Conservation (phyloP, 2,797 vertebrate genomes). For the Chlorospingus semifuscus region DNA sequence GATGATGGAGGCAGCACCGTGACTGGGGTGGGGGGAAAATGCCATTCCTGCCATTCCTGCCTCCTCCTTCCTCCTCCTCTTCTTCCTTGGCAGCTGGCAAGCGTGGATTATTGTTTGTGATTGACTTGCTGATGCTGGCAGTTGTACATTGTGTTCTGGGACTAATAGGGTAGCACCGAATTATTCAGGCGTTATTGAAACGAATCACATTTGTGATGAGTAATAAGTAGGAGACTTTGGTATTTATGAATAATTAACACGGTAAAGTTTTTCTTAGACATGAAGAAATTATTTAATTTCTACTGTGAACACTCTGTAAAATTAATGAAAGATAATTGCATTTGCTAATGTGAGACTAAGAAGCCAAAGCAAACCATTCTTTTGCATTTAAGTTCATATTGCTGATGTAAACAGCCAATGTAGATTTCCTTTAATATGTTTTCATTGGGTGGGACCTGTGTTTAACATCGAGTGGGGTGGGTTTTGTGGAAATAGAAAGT, state of each 20-base stretch:
- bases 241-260: slow-evolving; percentile 66
- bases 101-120: slow-evolving; percentile 7
- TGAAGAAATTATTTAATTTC: slow-evolving; percentile 67
- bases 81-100: neutral
- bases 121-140: slow-evolving; percentile 49
- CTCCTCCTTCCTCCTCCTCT: neutral
- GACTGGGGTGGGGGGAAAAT: neutral
- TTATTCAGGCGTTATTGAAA: slow-evolving; percentile 55
- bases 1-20: neutral
- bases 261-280: slow-evolving; percentile 52
- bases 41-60: neutral
- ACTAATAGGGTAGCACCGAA: slow-evolving; percentile 14
- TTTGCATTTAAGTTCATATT: neutral
- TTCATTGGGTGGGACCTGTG: neutral
- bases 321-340: slow-evolving; percentile 67
- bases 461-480: neutral
- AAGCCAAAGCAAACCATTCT: slow-evolving; percentile 14
- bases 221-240: slow-evolving; percentile 50
- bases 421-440: neutral
- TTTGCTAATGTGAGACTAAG: slow-evolving; percentile 43
- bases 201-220: slow-evolving; percentile 55
- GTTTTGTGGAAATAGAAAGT: neutral
- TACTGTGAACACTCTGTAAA: slow-evolving; percentile 46
- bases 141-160: slow-evolving; percentile 40
- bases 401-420: slow-evolving; percentile 27